phyloP scores from a whole-genome alignment of 2,113 vertebrate species.

The Periophthalmodon schlosseri region DNA sequence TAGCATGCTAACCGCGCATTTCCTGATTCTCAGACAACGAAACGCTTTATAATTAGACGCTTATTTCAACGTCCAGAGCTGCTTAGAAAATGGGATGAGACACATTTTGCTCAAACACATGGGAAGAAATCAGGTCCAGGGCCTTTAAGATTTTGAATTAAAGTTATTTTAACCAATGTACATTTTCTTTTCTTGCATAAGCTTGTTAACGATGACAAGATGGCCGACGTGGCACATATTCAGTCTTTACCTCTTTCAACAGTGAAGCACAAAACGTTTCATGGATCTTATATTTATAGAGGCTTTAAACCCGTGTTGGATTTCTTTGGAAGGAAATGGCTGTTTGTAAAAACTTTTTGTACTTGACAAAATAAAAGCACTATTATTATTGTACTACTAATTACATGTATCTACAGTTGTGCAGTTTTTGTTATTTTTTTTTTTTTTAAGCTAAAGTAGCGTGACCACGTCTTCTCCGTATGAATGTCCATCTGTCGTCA shows the following conservation, averaged over 20 bases:
- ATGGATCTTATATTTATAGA: constrained; percentile 24
- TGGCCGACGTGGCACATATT: constrained; percentile 3
- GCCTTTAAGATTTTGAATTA: too few species aligned
- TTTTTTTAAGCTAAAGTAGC: constrained; percentile 68
- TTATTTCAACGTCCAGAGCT: too few species aligned
- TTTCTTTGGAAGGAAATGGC: constrained; percentile 62
- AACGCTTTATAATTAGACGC: too few species aligned
- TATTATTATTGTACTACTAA: constrained; percentile 23
- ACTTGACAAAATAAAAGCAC: constrained; percentile 60
- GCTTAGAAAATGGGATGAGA: too few species aligned
- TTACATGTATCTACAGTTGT: constrained; percentile 66
- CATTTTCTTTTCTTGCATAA: too few species aligned
- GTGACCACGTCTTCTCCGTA: constrained; percentile 81
- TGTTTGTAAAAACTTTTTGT: constrained; percentile 57
- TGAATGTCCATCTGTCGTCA: constrained; percentile 78
- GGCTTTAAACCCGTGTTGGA: constrained; percentile 59
- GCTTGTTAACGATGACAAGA: too few species aligned
- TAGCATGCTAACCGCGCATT: too few species aligned
- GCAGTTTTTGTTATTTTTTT: constrained; percentile 4
- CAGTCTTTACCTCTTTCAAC: constrained; percentile 25
- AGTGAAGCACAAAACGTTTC: constrained; percentile 22
- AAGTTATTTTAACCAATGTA: too few species aligned
- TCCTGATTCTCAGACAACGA: too few species aligned
- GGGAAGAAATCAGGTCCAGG: too few species aligned
- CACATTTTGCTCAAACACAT: too few species aligned